Base-by-base conservation (phyloP, 2,888 invertebrate species). In the Saturnia japonica region DNA sequence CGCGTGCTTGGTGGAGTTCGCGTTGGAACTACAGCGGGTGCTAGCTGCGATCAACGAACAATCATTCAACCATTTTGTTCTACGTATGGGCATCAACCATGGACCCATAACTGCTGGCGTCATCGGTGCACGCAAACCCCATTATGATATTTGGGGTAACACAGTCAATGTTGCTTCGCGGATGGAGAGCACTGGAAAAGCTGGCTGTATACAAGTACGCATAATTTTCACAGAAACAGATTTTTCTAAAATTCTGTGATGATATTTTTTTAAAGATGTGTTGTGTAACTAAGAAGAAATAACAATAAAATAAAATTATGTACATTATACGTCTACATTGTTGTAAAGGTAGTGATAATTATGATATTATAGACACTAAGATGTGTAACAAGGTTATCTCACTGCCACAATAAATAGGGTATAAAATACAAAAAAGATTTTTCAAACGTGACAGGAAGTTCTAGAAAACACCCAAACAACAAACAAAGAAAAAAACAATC, bases 181-280 rank as follows among this genome's bases (percentile, higher is more conserved):
- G 72, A 99, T 99, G 99, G 99, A 99, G 88, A 98, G 98, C 84
- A 99, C 99, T 0, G 99, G 99, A 74, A 98, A 98, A 93, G 98
- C 98, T 70, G 98, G 98, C 8, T 97, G 97, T 78, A 97, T 98
- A 82, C 98, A 99, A 96, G 98, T 98, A 90, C 1, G 22, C n/a
- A 22, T 62, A 47, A 19, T 34, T 6, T 19, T 16, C 22, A 28
- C 2, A 54, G 12, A 51, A 12, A 43, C 2, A 16, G 8, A 40
- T 43, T 62, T n/a, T 19, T 43, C 19, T 22, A n/a, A 45, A 1
- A 19, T 51, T 43, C 12, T 43, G 9, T 11, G 43, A 12, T 12
- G 14, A 43, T 43, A 14, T 43, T 43, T 12, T 43, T 43, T 1
- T 8, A 14, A 43, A 8, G 43, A 43, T 14, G 9, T 43, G 43